Evolutionary conservation across 2,888 invertebrate genomes (phyloP), one percentile per base, ranked within the genome.

Genomic region (Plagodis dolabraria): DNA sequence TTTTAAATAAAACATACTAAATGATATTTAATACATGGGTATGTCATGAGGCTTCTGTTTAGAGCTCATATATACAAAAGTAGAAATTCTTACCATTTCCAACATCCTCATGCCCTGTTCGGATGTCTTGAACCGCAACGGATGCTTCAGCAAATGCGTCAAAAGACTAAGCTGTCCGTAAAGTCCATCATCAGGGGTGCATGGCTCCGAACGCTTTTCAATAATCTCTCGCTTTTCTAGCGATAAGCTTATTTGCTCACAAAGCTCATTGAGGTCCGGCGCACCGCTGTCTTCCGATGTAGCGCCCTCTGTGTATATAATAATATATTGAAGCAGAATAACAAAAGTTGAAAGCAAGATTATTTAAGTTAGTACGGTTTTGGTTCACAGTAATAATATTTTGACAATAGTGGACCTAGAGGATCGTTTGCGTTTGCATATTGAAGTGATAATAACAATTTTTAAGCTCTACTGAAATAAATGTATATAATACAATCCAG

Each of bases 131-230:
- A 97, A 98, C 11, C 96, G 94, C 0, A 98, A 96, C 76, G 97
- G 96, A 79, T 98, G 98, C 79, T 98, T 98, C 71, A 98, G 94
- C 47, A 98, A 93, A 77, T 97, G 97, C n/a, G 97, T 96, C 79
- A 97, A 94, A 0, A 98, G 93, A 79, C 96, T 97, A 10, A 99
- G 90, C 44, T 98, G 93, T 0, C 98, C 98, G 57, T 98, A 96
- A 7, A 99, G 89, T 0, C 98, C 98, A 79, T 98, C 98, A 81
- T 99, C 98, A 67, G 98, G 98, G 5, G 96, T 92, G 54, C 96
- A 96, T 22, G 95, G 95, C 47, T 95, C 94, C 63, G 96, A 95
- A 0, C 98, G 93, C 7, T 96, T 95, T 87, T 99, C 98, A 48
- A 97, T 94, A 75, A 95, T 97, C 67, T 98, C 97, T 5, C 98